Percentiles rank a stretch among this genome's conserved stretches.
Evolutionary conservation across 2,888 invertebrate species (phyloP).

Genomic region (Eupsilia transversa): DNA sequence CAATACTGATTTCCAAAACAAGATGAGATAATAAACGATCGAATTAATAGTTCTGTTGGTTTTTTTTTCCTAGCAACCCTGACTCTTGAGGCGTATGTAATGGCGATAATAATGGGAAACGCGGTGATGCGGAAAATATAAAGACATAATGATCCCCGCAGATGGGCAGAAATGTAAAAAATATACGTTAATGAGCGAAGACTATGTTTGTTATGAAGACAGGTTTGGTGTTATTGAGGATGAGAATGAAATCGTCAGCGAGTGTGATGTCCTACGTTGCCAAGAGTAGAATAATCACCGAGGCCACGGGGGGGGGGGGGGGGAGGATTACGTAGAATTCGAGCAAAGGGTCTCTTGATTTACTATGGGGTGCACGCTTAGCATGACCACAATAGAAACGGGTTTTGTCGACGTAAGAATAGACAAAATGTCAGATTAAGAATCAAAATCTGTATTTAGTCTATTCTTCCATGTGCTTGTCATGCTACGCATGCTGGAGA

Average conservation of each 20-base stretch:
- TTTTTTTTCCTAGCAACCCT: conserved; percentile 52
- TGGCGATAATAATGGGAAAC: conserved; percentile 66
- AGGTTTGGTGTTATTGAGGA: conserved; percentile 8
- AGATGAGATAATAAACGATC: conserved; percentile 26
- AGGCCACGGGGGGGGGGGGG: no score
- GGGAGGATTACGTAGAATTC: background rate
- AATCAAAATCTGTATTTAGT: no score
- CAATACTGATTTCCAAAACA: conserved; percentile 16
- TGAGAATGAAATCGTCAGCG: conserved; percentile 21
- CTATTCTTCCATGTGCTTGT: no score
- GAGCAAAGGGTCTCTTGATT: background rate
- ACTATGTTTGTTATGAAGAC: conserved; percentile 48
- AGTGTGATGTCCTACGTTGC: background rate
- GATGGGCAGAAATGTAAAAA: conserved; percentile 55
- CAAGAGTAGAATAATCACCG: background rate
- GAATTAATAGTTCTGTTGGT: conserved; percentile 19
- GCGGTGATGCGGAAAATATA: conserved; percentile 66
- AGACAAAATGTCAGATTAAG: no score
- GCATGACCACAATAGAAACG: no score
- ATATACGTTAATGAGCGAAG: conserved; percentile 39
- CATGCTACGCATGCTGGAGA: no score
- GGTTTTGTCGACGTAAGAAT: no score
- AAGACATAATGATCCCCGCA: conserved; percentile 62
- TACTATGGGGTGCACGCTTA: no score
- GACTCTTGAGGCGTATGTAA: conserved; percentile 51